Evolutionary conservation across 92 coral and sea anemone species (phyloP).

Genomic region (Siderastrea radians): DNA sequence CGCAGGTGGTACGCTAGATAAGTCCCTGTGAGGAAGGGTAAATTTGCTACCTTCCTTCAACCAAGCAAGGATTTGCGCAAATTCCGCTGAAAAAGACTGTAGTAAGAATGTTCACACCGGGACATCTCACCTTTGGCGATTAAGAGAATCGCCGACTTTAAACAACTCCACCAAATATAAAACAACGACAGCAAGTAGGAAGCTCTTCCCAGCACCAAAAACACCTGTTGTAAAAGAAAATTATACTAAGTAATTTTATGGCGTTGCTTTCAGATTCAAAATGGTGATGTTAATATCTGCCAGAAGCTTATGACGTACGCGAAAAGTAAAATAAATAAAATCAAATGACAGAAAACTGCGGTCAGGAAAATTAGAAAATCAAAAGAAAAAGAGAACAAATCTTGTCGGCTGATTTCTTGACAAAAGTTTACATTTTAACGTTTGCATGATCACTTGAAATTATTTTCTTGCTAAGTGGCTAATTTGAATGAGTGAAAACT

Average conservation of each 20-base stretch:
- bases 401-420: too few relatives aligned
- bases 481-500: not conserved
- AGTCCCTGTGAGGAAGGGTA: not conserved
- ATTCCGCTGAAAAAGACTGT: not conserved
- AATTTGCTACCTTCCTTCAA: not conserved
- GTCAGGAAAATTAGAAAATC: too few relatives aligned
- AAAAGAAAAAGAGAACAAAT: too few relatives aligned
- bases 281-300: not conserved
- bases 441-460: not conserved
- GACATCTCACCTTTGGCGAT: slow-evolving; percentile 46
- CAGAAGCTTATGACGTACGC: too few relatives aligned
- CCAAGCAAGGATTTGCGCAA: not conserved
- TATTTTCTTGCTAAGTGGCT: not conserved
- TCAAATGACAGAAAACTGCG: too few relatives aligned
- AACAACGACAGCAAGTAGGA: slow-evolving; percentile 87
- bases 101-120: not conserved
- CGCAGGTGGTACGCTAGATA: not conserved
- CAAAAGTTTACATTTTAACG: not conserved
- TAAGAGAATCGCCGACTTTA: slow-evolving; percentile 58
- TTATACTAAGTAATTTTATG: not conserved
- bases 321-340: too few relatives aligned
- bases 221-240: slow-evolving; percentile 69
- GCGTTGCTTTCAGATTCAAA: not conserved
- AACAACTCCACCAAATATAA: slow-evolving; percentile 88
- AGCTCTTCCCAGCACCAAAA: slow-evolving; percentile 99